Evolutionary conservation across 2,797 vertebrate species (phyloP), one percentile per base, ranked within the genome.

Genomic region (Fringilla coelebs): DNA sequence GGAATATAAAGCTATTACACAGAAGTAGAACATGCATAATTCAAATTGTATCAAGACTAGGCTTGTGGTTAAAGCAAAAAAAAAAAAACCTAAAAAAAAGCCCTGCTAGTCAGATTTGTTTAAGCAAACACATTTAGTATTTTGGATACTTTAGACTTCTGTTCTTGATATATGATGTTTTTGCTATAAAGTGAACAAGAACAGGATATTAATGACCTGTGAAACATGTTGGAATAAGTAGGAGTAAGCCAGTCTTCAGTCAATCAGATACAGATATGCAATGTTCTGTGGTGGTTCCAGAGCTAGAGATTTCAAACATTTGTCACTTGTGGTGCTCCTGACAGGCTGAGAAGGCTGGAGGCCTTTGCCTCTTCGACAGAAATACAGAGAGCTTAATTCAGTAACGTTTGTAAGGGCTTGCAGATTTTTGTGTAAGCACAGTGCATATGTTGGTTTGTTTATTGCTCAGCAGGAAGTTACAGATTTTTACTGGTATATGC

Each of bases 261-360:
- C n/a, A 46, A 4, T 7, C 14, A 61, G 45, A 24, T 24, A 17
- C 2, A 5, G 1, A 4, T 10, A 3, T 25, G 2, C 65, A 8
- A 12, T 32, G 21, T 67, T 40, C 13, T 68, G 1, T 26, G 17
- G 31, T n/a, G 51, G 20, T 66, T 86, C 28, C 8, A 5, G 29
- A 75, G 66, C 19, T 43, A 51, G 22, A 54, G 25, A 10, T 54
- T 19, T 51, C 41, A 67, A 68, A 45, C 7, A 3, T 61, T 76
- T 88, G 52, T 83, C 29, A 4, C 22, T 43, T 28, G 18, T 32
- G 32, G 10, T 80, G 25, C 19, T 61, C 51, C 32, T 45, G 11
- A 18, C 20, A 49, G 61, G 4, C 21, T 36, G 57, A 72, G 32
- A 17, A 68, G 29, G 19, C 36, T 85, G 18, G 48, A 78, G 45